These are phyloP conservation scores for Epizoanthus rinbou DNA, from an alignment of 92 coral and sea anemone genomes.

Conservation along the genomic window DNA sequence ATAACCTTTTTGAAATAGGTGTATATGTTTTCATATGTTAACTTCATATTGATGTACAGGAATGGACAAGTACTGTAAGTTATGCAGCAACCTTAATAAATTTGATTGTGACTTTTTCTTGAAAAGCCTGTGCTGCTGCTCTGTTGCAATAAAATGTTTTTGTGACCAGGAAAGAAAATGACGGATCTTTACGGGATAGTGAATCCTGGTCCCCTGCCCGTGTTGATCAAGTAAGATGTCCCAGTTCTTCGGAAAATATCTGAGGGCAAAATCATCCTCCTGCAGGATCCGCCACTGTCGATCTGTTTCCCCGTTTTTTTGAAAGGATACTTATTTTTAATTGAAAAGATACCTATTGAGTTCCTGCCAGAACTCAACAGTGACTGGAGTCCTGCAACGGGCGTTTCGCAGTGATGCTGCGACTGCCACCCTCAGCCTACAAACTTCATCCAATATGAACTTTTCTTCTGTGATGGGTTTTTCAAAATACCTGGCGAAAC, in stretches of 20 bases:
- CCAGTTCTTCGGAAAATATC: constrained; percentile 8
- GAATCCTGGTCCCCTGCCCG: constrained; percentile 10
- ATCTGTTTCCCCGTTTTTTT: too few species aligned
- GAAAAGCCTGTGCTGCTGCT: constrained; percentile 2
- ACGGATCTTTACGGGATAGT: background rate
- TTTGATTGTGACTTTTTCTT: background rate
- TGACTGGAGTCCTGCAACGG: background rate
- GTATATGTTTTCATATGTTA: too few species aligned
- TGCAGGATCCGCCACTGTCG: background rate
- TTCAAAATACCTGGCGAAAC: constrained; percentile 9
- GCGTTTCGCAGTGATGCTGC: background rate
- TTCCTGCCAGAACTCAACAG: background rate
- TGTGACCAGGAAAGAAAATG: constrained; percentile 31
- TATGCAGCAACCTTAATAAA: constrained; percentile 20
- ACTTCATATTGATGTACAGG: too few species aligned
- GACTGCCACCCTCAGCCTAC: background rate
- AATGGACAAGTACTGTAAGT: too few species aligned
- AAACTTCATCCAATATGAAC: too few species aligned
- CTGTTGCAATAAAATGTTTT: background rate
- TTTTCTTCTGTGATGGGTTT: background rate
- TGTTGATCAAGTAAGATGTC: constrained; percentile 1
- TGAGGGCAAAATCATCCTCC: background rate
- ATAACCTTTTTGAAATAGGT: constrained; percentile 15
- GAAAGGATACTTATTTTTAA: too few species aligned
- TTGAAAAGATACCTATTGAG: background rate